Evolutionary conservation across 2,888 invertebrate genomes (phyloP).

Genomic region (Magallana nippona): DNA sequence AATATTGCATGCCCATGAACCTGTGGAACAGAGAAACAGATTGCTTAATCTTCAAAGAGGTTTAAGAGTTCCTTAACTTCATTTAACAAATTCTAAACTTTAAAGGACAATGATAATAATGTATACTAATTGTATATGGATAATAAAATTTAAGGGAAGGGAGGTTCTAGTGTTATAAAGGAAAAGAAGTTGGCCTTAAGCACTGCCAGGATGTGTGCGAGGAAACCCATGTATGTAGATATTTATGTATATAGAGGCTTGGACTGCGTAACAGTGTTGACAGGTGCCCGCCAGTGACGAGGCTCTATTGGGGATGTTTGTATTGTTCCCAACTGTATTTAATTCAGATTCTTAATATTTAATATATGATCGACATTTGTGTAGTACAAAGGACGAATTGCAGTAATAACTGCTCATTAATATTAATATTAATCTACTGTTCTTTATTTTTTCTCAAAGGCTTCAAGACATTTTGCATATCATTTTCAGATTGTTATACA

Average conservation of each 20-base stretch:
- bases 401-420: slow-evolving; percentile 9
- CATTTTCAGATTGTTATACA: not conserved
- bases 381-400: slow-evolving; percentile 18
- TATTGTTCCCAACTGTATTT: slow-evolving; percentile 46
- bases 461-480: slow-evolving; percentile 25
- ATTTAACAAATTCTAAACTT: not conserved
- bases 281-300: not conserved
- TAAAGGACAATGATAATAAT: not conserved
- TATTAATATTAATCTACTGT: not conserved
- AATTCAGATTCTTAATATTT: slow-evolving; percentile 46
- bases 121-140: not conserved
- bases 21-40: not conserved
- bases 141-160: not conserved
- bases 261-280: slow-evolving; percentile 30
- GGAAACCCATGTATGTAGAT: slow-evolving; percentile 25
- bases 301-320: slow-evolving; percentile 44
- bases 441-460: not conserved
- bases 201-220: slow-evolving; percentile 14
- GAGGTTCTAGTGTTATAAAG: not conserved
- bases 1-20: not conserved
- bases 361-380: slow-evolving; percentile 41
- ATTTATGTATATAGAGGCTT: slow-evolving; percentile 22
- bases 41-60: not conserved
- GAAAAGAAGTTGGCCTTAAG: not conserved
- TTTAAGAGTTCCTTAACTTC: not conserved